Percentiles rank a stretch among this genome's conserved stretches.
phyloP scores from a whole-genome alignment of 2,888 invertebrate species.

The Lissocephala sabroskyi region DNA sequence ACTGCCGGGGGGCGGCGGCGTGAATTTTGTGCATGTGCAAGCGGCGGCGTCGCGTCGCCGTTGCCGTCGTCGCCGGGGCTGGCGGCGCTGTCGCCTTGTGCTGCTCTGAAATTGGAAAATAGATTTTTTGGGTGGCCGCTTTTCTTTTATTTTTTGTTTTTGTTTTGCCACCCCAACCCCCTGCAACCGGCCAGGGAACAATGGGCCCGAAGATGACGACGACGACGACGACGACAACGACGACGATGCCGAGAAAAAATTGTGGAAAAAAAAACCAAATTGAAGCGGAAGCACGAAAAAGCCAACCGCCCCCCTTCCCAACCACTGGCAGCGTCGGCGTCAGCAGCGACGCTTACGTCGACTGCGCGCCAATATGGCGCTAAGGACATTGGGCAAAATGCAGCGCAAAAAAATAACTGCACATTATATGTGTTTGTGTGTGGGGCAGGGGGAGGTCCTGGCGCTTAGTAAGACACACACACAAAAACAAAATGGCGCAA shows the following conservation, averaged over 20 bases:
- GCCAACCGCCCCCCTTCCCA: conserved; percentile 34
- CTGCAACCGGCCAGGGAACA: too few relatives aligned
- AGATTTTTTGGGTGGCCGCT: conserved; percentile 62
- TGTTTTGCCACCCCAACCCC: conserved; percentile 12
- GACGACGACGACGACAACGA: too few relatives aligned
- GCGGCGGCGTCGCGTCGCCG: conserved; percentile 4
- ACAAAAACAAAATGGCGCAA: conserved; percentile 68
- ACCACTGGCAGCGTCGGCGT: not conserved
- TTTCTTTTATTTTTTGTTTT: conserved; percentile 8
- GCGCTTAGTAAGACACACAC: conserved; percentile 60
- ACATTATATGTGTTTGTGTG: conserved; percentile 8
- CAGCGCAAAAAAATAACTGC: conserved; percentile 34
- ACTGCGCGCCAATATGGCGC: conserved; percentile 48
- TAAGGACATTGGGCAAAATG: conserved; percentile 60
- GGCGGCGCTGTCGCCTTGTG: conserved; percentile 10
- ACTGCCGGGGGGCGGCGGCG: conserved; percentile 16
- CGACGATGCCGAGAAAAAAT: conserved; percentile 4
- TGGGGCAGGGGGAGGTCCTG: conserved; percentile 16
- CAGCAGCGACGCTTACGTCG: not conserved
- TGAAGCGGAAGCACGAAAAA: conserved; percentile 57
- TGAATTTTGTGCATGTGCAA: conserved; percentile 40
- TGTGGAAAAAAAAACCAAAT: conserved; percentile 24
- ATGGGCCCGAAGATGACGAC: not conserved
- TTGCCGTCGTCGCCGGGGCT: not conserved
- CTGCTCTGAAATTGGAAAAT: conserved; percentile 63